Base-by-base conservation (phyloP, 2,888 invertebrate species). In the Scotopteryx bipunctaria region DNA sequence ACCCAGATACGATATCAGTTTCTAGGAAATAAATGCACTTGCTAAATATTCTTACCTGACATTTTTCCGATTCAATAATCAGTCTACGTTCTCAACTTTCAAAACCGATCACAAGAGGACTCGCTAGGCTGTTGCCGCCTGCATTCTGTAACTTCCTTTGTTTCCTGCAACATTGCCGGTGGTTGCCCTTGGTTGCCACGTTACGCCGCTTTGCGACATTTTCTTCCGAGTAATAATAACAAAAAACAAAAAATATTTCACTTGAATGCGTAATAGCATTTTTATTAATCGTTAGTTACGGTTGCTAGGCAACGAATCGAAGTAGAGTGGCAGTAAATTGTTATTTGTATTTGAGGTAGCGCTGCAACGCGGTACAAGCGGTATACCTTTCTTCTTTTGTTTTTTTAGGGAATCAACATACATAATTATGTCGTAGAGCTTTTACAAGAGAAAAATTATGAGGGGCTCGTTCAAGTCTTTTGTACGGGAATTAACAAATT, bases 151-250 rank as follows among this genome's bases (percentile, higher is more conserved):
- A 11, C 29, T 56, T 66, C 64, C 69, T 71, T 71, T 69, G 69
- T 72, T 57, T 58, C 65, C 62, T 59, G 61, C 57, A 32, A 17
- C 40, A 41, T 36, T 57, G 48, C 61, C 54, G 44, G 38, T 11
- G n/a, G 40, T 14, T 33, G 51, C 38, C 35, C 51, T 36, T 23
- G 64, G 87, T 88, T 88, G 86, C 87, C 83, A 85, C 67, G 88
- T 65, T 70, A 83, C 83, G 75, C 67, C 67, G 67, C 74, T 76
- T 69, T 85, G 86, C 88, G 86, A 79, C 87, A 86, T 81, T 81
- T 73, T 53, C 42, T 25, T 59, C 57, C 51, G 66, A 62, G 68
- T 69, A 69, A 73, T 78, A 74, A 81, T 71, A 78, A 78, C 70
- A 79, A 78, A 73, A 70, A 74, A 73, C 65, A 71, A 71, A 71